Conservation (phyloP, 2,797 vertebrate genomes). For the Tangara arthus region DNA sequence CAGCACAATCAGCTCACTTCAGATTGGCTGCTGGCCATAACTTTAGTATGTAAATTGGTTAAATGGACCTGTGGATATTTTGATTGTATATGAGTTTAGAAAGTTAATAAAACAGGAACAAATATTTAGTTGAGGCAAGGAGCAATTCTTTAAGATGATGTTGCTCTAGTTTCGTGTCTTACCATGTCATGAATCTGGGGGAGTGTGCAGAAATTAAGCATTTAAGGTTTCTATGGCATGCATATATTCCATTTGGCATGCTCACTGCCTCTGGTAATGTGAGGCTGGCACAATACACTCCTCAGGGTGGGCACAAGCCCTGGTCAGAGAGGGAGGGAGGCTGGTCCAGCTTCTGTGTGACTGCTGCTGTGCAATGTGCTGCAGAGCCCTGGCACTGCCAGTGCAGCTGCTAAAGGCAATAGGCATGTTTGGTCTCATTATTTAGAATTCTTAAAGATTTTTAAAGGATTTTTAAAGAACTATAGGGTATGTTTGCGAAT, state of each 20-base stretch:
- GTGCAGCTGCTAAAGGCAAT: not conserved
- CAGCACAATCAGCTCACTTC: slow-evolving; percentile 42
- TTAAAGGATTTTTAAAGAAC: not conserved
- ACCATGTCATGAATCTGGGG: not conserved
- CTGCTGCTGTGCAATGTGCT: not conserved
- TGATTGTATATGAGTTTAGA: slow-evolving; percentile 42
- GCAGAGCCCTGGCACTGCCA: not conserved
- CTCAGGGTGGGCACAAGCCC: not conserved
- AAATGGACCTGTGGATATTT: slow-evolving; percentile 48
- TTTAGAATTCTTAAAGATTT: not conserved
- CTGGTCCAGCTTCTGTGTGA: not conserved
- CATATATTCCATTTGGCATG: not conserved
- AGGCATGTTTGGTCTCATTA: not conserved
- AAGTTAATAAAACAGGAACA: slow-evolving; percentile 54
- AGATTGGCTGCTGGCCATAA: slow-evolving; percentile 7
- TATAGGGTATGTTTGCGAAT: not conserved
- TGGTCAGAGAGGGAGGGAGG: not conserved
- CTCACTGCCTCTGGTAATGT: not conserved
- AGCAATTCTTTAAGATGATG: slow-evolving; percentile 33
- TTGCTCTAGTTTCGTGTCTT: not conserved
- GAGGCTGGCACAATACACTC: not conserved
- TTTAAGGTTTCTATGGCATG: not conserved
- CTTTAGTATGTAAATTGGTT: slow-evolving; percentile 25
- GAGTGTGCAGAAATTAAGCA: not conserved
- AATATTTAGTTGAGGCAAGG: slow-evolving; percentile 49